These are phyloP conservation scores for Agonopterix arenella DNA, from an alignment of 2,888 invertebrate genomes.

Conservation along the genomic window DNA sequence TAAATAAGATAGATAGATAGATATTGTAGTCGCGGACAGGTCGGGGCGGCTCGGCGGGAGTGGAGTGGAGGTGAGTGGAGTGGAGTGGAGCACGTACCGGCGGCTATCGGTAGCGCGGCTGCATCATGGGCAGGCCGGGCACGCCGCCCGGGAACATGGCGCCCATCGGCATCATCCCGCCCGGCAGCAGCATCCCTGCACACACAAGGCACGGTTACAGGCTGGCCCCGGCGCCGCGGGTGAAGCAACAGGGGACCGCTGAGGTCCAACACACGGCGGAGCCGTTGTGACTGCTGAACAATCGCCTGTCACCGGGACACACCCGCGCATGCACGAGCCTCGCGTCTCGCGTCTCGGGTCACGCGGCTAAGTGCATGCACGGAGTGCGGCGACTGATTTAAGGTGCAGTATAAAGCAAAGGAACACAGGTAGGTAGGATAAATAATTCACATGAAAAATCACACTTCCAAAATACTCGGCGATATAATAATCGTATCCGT, in stretches of 20 bases:
- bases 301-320: slow-evolving; percentile 50
- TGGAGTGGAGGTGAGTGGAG: slow-evolving; percentile 18
- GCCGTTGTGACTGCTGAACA: slow-evolving; percentile 59
- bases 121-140: slow-evolving; percentile 81
- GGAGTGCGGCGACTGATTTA: slow-evolving; percentile 27
- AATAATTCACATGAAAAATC: slow-evolving; percentile 71
- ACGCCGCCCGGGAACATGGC: slow-evolving; percentile 68
- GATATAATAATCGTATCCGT: slow-evolving; percentile 40
- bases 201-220: slow-evolving; percentile 20
- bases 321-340: slow-evolving; percentile 8
- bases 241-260: slow-evolving; percentile 35
- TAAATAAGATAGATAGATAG: slow-evolving; percentile 1
- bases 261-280: slow-evolving; percentile 51
- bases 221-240: slow-evolving; percentile 10
- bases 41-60: slow-evolving; percentile 10
- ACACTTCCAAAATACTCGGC: slow-evolving; percentile 66
- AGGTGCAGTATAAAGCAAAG: slow-evolving; percentile 59
- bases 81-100: slow-evolving; percentile 12
- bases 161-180: slow-evolving; percentile 73
- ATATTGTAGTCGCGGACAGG: neutral
- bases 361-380: slow-evolving; percentile 20
- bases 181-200: slow-evolving; percentile 71
- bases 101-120: slow-evolving; percentile 91
- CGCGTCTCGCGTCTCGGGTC: neutral
- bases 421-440: slow-evolving; percentile 67